phyloP scores from a whole-genome alignment of 2,797 vertebrate species.

The Fistularia commersonii region DNA sequence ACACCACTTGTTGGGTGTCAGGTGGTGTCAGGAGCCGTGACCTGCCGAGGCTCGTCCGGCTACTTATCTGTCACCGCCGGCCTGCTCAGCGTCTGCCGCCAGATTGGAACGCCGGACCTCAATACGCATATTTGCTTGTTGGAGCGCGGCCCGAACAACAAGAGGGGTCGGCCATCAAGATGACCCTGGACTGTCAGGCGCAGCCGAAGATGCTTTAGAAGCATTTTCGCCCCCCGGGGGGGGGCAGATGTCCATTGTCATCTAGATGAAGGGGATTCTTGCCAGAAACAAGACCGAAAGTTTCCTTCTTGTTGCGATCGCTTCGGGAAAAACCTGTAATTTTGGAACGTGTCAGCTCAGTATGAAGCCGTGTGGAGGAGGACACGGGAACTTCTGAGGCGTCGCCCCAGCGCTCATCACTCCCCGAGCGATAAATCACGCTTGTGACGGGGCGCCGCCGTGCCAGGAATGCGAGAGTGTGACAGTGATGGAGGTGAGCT shows the following conservation, averaged over 20 bases:
- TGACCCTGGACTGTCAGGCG: conserved; percentile 61
- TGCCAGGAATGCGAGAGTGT: conserved; percentile 61
- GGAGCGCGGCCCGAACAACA: conserved; percentile 48
- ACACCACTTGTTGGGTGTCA: conserved; percentile 63
- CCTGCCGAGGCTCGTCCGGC: conserved; percentile 55
- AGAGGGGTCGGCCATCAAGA: conserved; percentile 56
- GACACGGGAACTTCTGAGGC: conserved; percentile 7
- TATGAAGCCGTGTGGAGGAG: conserved; percentile 8
- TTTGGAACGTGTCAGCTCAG: no score
- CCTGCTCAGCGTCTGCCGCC: conserved; percentile 60
- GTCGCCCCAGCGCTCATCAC: conserved; percentile 17
- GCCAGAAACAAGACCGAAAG: not conserved
- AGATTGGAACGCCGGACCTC: conserved; percentile 50
- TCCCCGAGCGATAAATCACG: conserved; percentile 50
- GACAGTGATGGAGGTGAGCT: conserved; percentile 68
- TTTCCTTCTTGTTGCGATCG: no score
- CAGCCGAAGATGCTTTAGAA: conserved; percentile 44
- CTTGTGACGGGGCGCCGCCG: conserved; percentile 38
- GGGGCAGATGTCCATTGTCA: conserved; percentile 26
- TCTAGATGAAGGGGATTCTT: conserved; percentile 11
- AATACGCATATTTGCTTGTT: conserved; percentile 65
- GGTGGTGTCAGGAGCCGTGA: conserved; percentile 52
- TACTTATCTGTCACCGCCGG: conserved; percentile 61
- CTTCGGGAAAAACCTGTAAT: no score
- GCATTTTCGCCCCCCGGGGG: conserved; percentile 30